phyloP scores from a whole-genome alignment of 2,113 vertebrate species.

The Bolborhynchus lineola region DNA sequence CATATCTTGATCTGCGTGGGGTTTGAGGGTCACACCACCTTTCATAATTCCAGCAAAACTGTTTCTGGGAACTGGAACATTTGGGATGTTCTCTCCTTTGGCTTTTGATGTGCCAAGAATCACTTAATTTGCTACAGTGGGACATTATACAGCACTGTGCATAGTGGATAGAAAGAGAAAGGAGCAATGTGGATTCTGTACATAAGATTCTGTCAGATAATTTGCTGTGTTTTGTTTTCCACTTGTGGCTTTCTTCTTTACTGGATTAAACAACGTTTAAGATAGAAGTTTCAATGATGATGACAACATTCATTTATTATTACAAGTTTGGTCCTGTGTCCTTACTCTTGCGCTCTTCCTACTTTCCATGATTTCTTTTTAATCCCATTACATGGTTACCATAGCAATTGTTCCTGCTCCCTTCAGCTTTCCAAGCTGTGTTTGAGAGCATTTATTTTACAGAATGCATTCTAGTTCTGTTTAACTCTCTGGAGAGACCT shows the following conservation, averaged over 20 bases:
- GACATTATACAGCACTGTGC: not conserved
- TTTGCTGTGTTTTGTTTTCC: not conserved
- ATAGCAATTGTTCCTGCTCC: constrained; percentile 65
- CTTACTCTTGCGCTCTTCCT: not conserved
- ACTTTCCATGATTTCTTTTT: constrained; percentile 18
- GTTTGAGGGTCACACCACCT: not conserved
- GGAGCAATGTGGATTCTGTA: not conserved
- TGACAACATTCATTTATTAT: not conserved
- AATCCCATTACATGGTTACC: constrained; percentile 54
- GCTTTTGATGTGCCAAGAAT: not conserved
- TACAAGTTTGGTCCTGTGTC: not conserved
- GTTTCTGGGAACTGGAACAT: not conserved
- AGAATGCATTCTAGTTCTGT: not conserved
- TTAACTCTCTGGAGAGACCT: not conserved
- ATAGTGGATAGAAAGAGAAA: not conserved
- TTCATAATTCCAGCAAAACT: not conserved
- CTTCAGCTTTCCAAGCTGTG: constrained; percentile 11
- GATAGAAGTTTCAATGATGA: not conserved
- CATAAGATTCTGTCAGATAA: fast-evolving
- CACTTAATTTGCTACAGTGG: not conserved
- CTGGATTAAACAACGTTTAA: not conserved
- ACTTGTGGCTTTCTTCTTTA: not conserved
- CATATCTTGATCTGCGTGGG: fast-evolving
- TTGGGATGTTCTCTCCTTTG: not conserved
- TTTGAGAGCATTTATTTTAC: constrained; percentile 39